Percentiles rank a stretch among this genome's conserved stretches.
These are phyloP conservation scores for Leucoraja ocellata DNA, from an alignment of 2,797 vertebrate species.

Conservation along the genomic window DNA sequence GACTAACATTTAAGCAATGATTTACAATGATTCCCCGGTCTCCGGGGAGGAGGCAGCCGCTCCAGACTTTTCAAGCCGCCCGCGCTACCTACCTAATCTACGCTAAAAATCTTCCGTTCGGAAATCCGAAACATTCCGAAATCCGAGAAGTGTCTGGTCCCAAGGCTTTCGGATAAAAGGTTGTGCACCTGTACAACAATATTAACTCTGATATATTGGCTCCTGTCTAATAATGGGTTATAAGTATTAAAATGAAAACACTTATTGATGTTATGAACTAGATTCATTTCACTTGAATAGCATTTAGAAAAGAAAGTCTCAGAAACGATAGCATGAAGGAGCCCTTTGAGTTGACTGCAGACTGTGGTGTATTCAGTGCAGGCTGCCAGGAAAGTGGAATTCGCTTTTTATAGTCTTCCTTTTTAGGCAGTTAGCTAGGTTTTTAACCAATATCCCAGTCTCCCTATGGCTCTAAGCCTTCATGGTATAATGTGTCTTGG, in stretches of 20 bases:
- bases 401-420: background rate
- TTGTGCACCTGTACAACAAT: background rate
- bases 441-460: background rate
- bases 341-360: background rate
- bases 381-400: too few relatives aligned
- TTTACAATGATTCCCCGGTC: too few relatives aligned
- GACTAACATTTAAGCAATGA: too few relatives aligned
- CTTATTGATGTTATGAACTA: background rate
- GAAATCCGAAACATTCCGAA: too few relatives aligned
- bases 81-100: too few relatives aligned
- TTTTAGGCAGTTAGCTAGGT: background rate
- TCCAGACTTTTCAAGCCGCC: too few relatives aligned
- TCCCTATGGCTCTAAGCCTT: background rate
- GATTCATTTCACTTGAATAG: background rate
- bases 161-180: too few relatives aligned
- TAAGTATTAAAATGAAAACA: background rate
- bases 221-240: background rate
- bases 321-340: background rate
- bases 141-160: too few relatives aligned
- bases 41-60: too few relatives aligned
- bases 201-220: background rate
- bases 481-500: background rate
- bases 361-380: background rate
- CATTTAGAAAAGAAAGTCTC: background rate
- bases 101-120: too few relatives aligned